Evolutionary conservation across 2,797 vertebrate species (phyloP), one percentile per base, ranked within the genome.

Genomic region (Natrix natrix): DNA sequence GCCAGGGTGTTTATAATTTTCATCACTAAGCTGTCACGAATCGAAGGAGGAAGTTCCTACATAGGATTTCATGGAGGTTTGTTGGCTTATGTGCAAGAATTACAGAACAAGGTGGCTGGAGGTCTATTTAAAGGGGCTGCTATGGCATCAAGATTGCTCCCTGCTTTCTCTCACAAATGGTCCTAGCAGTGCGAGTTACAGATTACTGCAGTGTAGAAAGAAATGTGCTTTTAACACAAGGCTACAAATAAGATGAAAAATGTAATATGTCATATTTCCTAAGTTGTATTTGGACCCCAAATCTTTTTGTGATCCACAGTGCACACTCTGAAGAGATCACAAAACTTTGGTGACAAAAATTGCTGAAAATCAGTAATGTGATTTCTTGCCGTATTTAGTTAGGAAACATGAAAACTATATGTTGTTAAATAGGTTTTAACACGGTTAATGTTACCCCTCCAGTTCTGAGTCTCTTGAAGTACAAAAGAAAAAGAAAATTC

Each of bases 11-110:
- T 98, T 52, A 98, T 99, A 66, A 99, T 99, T 94, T 99, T 99
- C 6, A 98, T 99, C 94, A 98, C 98, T 59, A 99, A 99, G 94
- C 97, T 99, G 88, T 98, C 98, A 78, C 97, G 99, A 95, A 97
- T 99, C 97, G 98, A 98, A 96, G 98, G 98, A 54, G 98, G 98
- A 48, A 97, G 97, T 0, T 97, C 98, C 28, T 99, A 99, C 0
- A 97, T 99, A 93, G 99, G 99, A 7, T 99, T 99, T 97, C 98
- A 99, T 5, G 99, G 99, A 97, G 99, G 99, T 99, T 93, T 90
- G 96, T 61, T 86, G 88, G 16, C 26, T 20, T 88, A 2, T 52
- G 52, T 56, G 11, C 3, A 59, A 55, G 2, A 5, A n/a, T 87
- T 37, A 5, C 17, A 92, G 22, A 90, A 37, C 26, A 13, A 57